Base-by-base conservation (phyloP, 2,797 vertebrate genomes). In the Micrastur ruficollis region DNA sequence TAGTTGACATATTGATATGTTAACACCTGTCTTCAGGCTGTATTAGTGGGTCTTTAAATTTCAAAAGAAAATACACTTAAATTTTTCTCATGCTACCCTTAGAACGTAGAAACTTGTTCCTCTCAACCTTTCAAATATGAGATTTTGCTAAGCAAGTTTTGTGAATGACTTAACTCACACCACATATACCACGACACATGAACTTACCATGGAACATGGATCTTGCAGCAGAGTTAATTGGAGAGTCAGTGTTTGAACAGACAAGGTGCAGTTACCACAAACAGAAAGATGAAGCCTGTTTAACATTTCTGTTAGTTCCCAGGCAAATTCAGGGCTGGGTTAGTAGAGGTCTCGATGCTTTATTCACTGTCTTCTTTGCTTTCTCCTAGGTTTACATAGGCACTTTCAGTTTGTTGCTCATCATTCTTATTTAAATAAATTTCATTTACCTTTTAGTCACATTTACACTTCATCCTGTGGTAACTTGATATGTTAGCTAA, bases 111-210 rank as follows among this genome's bases (percentile, higher is more conserved):
- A 83, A 50, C 3, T 2, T 34, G 18, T 36, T 92, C 9, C 12
- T 55, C 29, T 79, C 14, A 72, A 25, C 10, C 31, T 47, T 92
- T 62, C 0, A 0, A 80, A 80, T 19, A 6, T 42, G 26, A 66
- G 8, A 42, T 50, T 79, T 79, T 80, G 5, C 46, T n/a, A 44
- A 71, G 16, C 4, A 53, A 36, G 7, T 79, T 90, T 91, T 91
- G 29, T 31, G 27, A 79, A 47, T 31, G 0, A 68, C 38, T 71
- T 59, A 38, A 65, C 22, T 78, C 0, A 0, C 11, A 31, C 62
- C 31, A 19, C 7, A 6, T 25, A 15, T 26, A 36, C 29, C 23
- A 9, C 15, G 10, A 23, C 17, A 46, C 4, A 6, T 20, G 23
- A 38, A 29, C 3, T 78, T 59, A 42, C 2, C 8, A 23, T 1